A percentile compares a stretch with the other conserved stretches of the same genome.
These are phyloP conservation scores for Listrodromus nycthemerus DNA, from an alignment of 2,888 invertebrate species.

Conservation along the genomic window DNA sequence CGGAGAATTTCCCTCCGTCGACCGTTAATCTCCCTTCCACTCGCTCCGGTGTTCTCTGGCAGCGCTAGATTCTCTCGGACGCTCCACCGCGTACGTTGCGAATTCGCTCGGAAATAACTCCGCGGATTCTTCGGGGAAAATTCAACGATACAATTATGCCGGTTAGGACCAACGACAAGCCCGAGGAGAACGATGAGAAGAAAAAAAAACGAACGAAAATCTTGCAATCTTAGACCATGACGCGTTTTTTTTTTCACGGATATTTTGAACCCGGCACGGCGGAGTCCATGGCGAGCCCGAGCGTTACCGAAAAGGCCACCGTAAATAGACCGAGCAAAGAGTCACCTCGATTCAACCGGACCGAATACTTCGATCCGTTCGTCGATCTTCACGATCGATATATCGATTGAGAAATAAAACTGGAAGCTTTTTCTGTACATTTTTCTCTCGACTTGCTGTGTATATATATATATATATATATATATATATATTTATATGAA, in stretches of 20 bases:
- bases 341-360: conserved; percentile 8
- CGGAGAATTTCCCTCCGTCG: conserved; percentile 30
- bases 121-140: conserved; percentile 4
- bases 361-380: not conserved
- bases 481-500: not conserved
- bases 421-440: not conserved
- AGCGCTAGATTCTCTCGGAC: not conserved
- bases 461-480: not conserved
- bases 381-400: not conserved
- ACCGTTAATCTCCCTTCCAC: conserved; percentile 9
- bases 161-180: not conserved
- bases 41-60: conserved; percentile 18
- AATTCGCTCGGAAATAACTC: conserved; percentile 24
- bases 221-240: not conserved
- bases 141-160: conserved; percentile 3
- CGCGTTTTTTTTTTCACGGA: not conserved
- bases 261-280: not conserved
- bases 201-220: not conserved
- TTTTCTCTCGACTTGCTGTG: not conserved
- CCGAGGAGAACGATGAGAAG: not conserved
- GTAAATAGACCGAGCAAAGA: conserved; percentile 2
- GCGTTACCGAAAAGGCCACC: not conserved
- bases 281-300: not conserved
- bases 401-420: not conserved
- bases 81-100: conserved; percentile 14